Evolutionary conservation across 2,888 invertebrate species (phyloP).

Genomic region (Netelia melanura): DNA sequence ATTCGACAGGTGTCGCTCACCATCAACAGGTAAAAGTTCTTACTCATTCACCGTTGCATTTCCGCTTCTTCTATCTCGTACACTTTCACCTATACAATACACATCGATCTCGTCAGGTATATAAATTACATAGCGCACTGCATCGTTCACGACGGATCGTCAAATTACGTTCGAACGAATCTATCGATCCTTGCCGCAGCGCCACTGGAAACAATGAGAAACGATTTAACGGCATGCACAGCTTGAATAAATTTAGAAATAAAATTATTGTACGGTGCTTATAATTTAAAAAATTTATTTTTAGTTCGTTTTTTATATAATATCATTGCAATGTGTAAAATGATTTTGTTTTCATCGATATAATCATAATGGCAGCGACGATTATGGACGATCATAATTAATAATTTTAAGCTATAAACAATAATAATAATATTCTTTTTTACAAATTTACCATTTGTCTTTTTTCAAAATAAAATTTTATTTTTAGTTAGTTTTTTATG

Average conservation of each 20-base stretch:
- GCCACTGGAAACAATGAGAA: not conserved
- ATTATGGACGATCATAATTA: no score
- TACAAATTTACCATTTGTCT: not conserved
- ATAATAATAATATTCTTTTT: no score
- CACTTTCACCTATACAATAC: conserved; percentile 41
- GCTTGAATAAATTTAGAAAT: no score
- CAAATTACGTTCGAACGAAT: conserved; percentile 14
- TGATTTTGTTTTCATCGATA: not conserved
- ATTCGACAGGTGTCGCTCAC: conserved; percentile 7
- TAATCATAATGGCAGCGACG: no score
- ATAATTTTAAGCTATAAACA: no score
- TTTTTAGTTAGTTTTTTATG: no score
- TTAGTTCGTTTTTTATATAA: no score
- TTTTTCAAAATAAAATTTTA: not conserved
- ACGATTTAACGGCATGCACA: not conserved
- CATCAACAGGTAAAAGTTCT: conserved; percentile 38
- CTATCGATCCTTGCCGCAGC: not conserved
- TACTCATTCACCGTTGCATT: conserved; percentile 5
- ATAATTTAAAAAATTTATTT: no score
- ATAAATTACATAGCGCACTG: not conserved
- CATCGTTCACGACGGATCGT: conserved; percentile 5
- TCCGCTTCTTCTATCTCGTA: conserved; percentile 1
- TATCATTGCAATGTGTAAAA: not conserved
- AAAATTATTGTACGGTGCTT: no score
- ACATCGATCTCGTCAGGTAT: not conserved